A percentile compares a stretch with the other conserved stretches of the same genome.
These are phyloP conservation scores for Galbula dea DNA, from an alignment of 2,113 vertebrate genomes.

Conservation along the genomic window DNA sequence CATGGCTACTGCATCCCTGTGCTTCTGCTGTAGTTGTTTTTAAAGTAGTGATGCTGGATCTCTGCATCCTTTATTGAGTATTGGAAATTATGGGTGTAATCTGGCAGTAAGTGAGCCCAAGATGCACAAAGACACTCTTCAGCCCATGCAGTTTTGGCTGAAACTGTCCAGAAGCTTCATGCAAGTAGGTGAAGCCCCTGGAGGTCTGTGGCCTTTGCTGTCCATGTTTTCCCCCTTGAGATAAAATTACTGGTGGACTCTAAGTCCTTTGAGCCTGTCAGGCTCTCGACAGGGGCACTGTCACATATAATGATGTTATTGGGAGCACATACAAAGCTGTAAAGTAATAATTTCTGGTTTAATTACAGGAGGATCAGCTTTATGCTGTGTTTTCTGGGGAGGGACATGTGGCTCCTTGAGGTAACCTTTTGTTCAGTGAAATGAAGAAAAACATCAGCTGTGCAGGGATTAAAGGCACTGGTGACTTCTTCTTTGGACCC, in stretches of 20 bases:
- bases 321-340: not conserved
- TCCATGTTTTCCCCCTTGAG: not conserved
- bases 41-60: not conserved
- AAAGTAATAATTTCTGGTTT: slow-evolving; percentile 45
- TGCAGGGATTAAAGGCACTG: not conserved
- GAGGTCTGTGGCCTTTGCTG: not conserved
- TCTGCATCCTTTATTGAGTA: not conserved
- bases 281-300: not conserved
- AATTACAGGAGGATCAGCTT: slow-evolving; percentile 39
- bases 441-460: slow-evolving; percentile 49
- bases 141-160: not conserved
- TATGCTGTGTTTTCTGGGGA: slow-evolving; percentile 30
- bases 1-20: fast-evolving
- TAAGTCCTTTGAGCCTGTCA: not conserved
- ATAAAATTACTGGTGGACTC: not conserved
- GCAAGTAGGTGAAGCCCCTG: not conserved
- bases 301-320: not conserved
- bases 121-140: not conserved
- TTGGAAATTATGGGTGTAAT: not conserved
- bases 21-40: not conserved
- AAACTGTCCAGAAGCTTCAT: not conserved
- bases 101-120: not conserved
- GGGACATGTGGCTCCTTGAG: slow-evolving; percentile 16
- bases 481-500: not conserved
- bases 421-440: slow-evolving; percentile 34